A percentile compares a stretch with the other conserved stretches of the same genome.
phyloP scores from a whole-genome alignment of 2,113 vertebrate genomes.

The Riparia riparia region DNA sequence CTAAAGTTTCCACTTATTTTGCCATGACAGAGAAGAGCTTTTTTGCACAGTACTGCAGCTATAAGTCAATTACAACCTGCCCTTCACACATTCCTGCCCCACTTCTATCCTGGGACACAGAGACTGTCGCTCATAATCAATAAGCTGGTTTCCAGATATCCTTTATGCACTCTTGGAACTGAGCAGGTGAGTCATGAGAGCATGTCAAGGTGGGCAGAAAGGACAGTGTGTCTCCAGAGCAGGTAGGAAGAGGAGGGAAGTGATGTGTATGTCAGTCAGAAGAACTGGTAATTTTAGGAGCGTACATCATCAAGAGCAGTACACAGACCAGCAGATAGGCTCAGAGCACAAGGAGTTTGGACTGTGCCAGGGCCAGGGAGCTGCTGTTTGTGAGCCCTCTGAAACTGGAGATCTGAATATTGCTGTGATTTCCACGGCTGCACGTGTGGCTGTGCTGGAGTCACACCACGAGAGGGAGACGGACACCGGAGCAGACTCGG shows the following conservation, averaged over 20 bases:
- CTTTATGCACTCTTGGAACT: neutral
- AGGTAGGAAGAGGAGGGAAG: neutral
- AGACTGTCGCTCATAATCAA: neutral
- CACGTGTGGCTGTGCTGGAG: neutral
- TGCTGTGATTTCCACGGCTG: fast-evolving
- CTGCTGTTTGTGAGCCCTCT: neutral
- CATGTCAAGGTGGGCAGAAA: neutral
- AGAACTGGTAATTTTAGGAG: neutral
- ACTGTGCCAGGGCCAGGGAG: neutral
- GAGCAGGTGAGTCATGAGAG: neutral
- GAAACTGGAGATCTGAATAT: fast-evolving
- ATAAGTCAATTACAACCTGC: fast-evolving
- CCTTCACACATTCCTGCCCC: neutral
- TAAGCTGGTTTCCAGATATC: neutral
- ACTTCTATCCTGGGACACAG: neutral
- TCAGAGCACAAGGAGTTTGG: neutral
- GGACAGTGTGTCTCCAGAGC: neutral
- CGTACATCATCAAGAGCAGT: fast-evolving
- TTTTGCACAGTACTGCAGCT: neutral
- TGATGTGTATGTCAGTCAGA: neutral
- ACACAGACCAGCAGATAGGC: neutral
- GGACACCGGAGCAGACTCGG: neutral
- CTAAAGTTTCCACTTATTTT: neutral
- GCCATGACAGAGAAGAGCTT: neutral
- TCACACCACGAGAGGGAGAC: neutral